Percentiles rank a stretch among this genome's conserved stretches.
Conservation (phyloP, 2,888 invertebrate genomes). For the Timema cristinae region DNA sequence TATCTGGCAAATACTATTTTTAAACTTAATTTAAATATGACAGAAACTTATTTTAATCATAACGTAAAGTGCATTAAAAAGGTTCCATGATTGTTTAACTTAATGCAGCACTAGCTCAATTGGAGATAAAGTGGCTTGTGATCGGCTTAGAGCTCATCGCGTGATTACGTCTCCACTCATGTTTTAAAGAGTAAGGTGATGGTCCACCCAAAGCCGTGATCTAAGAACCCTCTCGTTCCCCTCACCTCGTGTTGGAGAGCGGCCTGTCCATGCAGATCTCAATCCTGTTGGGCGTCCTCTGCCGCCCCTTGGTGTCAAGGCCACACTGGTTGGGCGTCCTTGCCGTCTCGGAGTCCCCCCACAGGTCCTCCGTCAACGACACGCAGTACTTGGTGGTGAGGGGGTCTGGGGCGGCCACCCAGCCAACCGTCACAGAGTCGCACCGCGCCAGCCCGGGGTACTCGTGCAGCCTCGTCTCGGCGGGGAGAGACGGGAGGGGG, state of each 20-base stretch:
- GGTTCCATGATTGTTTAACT: too few species aligned
- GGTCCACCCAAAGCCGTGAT: too few species aligned
- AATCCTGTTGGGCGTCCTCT: background rate
- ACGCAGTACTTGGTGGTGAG: conserved; percentile 45
- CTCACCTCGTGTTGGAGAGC: background rate
- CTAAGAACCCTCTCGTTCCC: too few species aligned
- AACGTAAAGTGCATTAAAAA: too few species aligned
- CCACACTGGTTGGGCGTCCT: conserved; percentile 48
- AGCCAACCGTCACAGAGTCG: conserved; percentile 54
- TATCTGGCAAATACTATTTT: too few species aligned
- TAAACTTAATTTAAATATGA: too few species aligned
- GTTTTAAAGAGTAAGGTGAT: too few species aligned
- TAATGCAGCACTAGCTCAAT: too few species aligned
- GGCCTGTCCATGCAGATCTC: background rate
- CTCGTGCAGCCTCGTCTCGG: conserved; percentile 50
- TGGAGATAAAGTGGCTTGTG: too few species aligned
- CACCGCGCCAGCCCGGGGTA: conserved; percentile 49
- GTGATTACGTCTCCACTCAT: too few species aligned
- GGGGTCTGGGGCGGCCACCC: conserved; percentile 52
- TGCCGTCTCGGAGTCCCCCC: conserved; percentile 33
- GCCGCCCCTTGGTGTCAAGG: conserved; percentile 42
- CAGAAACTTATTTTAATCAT: too few species aligned
- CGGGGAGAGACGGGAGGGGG: conserved; percentile 54
- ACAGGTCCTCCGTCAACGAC: conserved; percentile 43
- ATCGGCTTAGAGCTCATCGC: too few species aligned